A percentile compares a stretch with the other conserved stretches of the same genome.
Conservation (phyloP, 2,113 vertebrate species). For the Phyllostomus hastatus region DNA sequence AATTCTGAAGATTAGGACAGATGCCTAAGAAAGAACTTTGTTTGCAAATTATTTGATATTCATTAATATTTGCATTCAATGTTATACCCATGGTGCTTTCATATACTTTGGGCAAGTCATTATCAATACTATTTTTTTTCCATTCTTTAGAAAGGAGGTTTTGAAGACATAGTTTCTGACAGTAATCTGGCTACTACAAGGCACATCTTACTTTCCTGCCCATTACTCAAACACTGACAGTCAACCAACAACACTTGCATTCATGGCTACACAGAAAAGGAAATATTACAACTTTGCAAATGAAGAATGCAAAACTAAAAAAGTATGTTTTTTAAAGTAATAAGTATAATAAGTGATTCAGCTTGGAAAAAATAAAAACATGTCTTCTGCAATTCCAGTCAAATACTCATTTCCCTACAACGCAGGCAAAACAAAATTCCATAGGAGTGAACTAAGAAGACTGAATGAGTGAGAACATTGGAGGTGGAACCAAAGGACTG, state of each 20-base stretch:
- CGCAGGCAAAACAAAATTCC: neutral
- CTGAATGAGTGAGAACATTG: neutral
- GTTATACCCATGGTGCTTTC: neutral
- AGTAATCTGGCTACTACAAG: neutral
- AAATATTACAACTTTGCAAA: neutral
- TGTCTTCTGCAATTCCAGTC: neutral
- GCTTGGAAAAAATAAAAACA: neutral
- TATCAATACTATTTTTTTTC: neutral
- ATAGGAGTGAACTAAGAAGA: neutral
- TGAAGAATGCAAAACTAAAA: neutral
- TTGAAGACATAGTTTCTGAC: neutral
- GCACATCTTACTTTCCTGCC: neutral
- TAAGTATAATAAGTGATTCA: neutral
- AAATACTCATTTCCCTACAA: neutral
- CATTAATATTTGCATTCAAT: neutral
- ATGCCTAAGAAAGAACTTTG: neutral
- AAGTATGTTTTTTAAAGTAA: neutral
- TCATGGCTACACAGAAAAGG: neutral
- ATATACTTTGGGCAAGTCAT: neutral
- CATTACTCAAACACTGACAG: fast-evolving
- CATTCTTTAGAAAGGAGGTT: neutral
- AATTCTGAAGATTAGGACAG: neutral
- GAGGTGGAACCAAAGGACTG: neutral
- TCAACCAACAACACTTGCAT: neutral
- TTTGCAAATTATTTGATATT: neutral